Conservation (phyloP, 1,140 invertebrate genomes). For the Psilanteris sp. region DNA sequence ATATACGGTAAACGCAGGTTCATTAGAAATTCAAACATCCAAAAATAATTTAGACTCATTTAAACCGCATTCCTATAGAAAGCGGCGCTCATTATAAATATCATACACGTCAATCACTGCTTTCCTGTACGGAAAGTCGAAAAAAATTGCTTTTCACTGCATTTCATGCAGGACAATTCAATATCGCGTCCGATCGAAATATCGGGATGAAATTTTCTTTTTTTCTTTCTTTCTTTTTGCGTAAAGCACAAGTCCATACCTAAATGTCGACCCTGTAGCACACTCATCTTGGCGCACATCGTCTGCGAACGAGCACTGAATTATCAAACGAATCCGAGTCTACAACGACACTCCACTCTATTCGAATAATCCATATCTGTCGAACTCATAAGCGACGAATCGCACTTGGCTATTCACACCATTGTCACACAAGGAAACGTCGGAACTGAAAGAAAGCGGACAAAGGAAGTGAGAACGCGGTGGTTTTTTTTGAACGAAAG, state of each 20-base stretch:
- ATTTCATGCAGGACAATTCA: too few relatives aligned
- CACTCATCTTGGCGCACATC: slow-evolving; percentile 80
- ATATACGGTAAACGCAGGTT: too few relatives aligned
- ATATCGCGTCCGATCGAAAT: too few relatives aligned
- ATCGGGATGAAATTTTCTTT: too few relatives aligned
- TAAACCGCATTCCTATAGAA: too few relatives aligned
- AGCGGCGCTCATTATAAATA: too few relatives aligned
- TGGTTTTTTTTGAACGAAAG: slow-evolving; percentile 20
- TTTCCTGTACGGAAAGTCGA: too few relatives aligned
- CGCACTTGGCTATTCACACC: background rate
- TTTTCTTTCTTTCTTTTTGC: too few relatives aligned
- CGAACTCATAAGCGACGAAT: slow-evolving; percentile 3
- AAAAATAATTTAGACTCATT: too few relatives aligned
- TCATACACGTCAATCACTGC: too few relatives aligned
- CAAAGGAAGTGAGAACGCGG: slow-evolving; percentile 15
- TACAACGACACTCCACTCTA: slow-evolving; percentile 33
- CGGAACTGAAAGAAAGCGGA: slow-evolving; percentile 3
- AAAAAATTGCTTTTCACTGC: too few relatives aligned
- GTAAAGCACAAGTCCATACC: slow-evolving; percentile 68
- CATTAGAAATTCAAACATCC: too few relatives aligned
- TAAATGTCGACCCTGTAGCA: slow-evolving; percentile 78
- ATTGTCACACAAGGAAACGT: background rate
- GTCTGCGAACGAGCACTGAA: slow-evolving; percentile 48
- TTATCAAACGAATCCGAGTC: slow-evolving; percentile 17
- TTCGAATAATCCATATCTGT: slow-evolving; percentile 31